Conservation (phyloP, 2,797 vertebrate genomes). For the Molossus molossus region DNA sequence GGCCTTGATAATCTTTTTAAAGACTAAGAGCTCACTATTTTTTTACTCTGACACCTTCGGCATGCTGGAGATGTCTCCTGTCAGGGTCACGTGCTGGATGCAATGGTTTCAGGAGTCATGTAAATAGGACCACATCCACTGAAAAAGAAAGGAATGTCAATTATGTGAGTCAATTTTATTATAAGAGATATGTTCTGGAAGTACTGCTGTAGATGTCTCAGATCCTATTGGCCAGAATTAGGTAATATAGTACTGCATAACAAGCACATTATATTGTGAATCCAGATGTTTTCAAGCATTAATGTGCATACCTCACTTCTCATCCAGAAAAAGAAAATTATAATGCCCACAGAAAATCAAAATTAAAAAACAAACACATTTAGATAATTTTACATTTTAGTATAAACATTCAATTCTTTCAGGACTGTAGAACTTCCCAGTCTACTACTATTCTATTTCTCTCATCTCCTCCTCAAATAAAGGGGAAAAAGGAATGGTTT, state of each 20-base stretch:
- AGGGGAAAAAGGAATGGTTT: background rate
- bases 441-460: background rate
- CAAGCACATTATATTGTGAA: conserved; percentile 12
- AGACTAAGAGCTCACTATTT: background rate
- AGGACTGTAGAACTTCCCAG: background rate
- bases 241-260: background rate
- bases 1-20: background rate
- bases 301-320: background rate
- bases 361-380: background rate
- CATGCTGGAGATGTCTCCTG: background rate
- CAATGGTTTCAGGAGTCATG: background rate
- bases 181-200: conserved; percentile 17
- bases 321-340: conserved; percentile 60
- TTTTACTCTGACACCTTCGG: conserved; percentile 25
- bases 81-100: background rate
- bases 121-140: background rate
- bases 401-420: conserved; percentile 28
- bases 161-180: conserved; percentile 56
- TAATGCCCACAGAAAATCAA: conserved; percentile 10
- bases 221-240: conserved; percentile 2
- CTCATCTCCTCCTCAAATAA: conserved; percentile 14
- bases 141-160: background rate
- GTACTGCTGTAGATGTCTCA: background rate
- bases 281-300: background rate
- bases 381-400: conserved; percentile 39